Percentiles rank a stretch among this genome's conserved stretches.
These are phyloP conservation scores for Trialeurodes vaporariorum DNA, from an alignment of 1,140 invertebrate species.

Conservation along the genomic window DNA sequence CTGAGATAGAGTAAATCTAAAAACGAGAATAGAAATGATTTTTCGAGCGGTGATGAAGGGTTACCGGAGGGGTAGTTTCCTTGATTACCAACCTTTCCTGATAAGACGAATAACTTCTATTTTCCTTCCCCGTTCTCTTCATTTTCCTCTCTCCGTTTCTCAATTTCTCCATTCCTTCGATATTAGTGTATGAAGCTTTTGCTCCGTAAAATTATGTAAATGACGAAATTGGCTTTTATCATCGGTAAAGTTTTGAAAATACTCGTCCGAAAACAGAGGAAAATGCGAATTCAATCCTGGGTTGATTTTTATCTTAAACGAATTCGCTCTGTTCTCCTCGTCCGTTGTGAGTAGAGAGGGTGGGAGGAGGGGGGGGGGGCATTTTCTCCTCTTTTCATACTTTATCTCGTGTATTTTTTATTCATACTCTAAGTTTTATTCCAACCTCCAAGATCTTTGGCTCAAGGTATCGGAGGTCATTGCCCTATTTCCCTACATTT, in stretches of 20 bases:
- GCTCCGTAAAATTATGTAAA: background rate
- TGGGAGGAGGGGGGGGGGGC: too few relatives aligned
- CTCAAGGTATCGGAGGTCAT: too few relatives aligned
- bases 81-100: background rate
- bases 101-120: background rate
- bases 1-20: too few relatives aligned
- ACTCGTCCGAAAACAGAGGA: background rate
- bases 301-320: slow-evolving; percentile 1
- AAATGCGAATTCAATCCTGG: background rate
- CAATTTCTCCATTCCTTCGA: background rate
- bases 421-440: background rate
- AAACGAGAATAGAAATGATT: too few relatives aligned
- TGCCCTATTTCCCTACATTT: too few relatives aligned
- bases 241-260: background rate
- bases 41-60: too few relatives aligned
- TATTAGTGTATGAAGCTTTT: background rate
- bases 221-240: background rate
- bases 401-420: background rate
- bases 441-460: too few relatives aligned
- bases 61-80: background rate
- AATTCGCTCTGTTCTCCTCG: background rate
- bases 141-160: background rate
- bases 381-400: background rate
- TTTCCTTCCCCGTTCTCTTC: background rate
- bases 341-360: too few relatives aligned